Base-by-base conservation (phyloP, 2,797 vertebrate species). In the Gephyroberyx darwinii region DNA sequence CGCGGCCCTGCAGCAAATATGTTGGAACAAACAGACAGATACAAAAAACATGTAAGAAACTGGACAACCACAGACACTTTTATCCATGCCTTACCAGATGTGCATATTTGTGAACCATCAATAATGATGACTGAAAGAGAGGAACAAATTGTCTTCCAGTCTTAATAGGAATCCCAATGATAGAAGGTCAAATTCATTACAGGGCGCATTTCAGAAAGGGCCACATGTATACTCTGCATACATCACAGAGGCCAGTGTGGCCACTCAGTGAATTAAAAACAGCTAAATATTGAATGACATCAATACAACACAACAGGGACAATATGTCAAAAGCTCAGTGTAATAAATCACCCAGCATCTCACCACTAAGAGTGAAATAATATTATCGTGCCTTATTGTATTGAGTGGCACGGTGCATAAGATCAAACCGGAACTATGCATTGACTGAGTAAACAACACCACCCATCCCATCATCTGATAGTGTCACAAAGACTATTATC, bases 401-500 rank as follows among this genome's bases (percentile, higher is more conserved):
- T 78, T 74, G 89, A 91, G 77, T 86, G 78, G 75, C 75, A 69
- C 73, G 0, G 43, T 43, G 78, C 81, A 87, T 80, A 89, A 26
- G 90, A 91, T 89, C 79, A 86, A 88, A 76, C 66, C 3, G 48
- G 75, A 60, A 84, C 72, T 58, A 80, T 52, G 81, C 73, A 61
- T 26, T 26, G 26, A 26, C 26, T 26, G 26, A 26, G 26, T 26
- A 26, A 26, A 26, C 26, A 26, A 2, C 26, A 26, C 85, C 87
- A 84, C 84, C 84, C 83, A 85, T 82, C 83, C 62, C 64, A 35
- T 85, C 84, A 80, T 86, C 86, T 85, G 84, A 92, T 84, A 80
- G 41, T 68, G 77, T 90, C 84, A 84, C 83, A 72, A 79, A 71
- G 69, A 79, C 86, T 89, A 88, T 90, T 90, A 88, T 88, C 79